These are phyloP conservation scores for Nerophis ophidion DNA, from an alignment of 2,113 vertebrate species.

Conservation along the genomic window DNA sequence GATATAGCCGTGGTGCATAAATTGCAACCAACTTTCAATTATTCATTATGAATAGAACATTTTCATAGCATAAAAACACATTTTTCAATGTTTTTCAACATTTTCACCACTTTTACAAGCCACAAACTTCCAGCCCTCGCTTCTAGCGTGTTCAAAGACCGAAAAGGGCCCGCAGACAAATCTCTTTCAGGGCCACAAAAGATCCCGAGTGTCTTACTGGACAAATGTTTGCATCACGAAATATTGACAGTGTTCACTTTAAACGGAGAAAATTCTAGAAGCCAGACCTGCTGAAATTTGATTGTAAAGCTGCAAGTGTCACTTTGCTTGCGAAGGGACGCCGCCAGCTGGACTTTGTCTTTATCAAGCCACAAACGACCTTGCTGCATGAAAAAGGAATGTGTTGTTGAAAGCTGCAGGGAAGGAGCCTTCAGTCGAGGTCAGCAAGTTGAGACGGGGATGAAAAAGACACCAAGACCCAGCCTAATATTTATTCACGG, in stretches of 20 bases:
- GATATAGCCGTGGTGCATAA: too few relatives aligned
- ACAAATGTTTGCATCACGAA: not conserved
- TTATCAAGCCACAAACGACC: constrained; percentile 56
- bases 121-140: too few relatives aligned
- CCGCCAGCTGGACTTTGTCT: constrained; percentile 1
- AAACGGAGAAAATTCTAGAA: too few relatives aligned
- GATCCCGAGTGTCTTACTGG: not conserved
- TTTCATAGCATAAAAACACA: too few relatives aligned
- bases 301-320: too few relatives aligned
- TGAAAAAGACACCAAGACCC: constrained; percentile 5
- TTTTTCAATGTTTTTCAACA: too few relatives aligned
- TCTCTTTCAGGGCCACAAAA: too few relatives aligned
- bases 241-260: not conserved
- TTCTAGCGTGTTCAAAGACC: too few relatives aligned
- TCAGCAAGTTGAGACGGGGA: constrained; percentile 28
- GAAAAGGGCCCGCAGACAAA: too few relatives aligned
- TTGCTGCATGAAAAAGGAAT: constrained; percentile 54
- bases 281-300: not conserved
- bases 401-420: constrained; percentile 54
- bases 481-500: not conserved
- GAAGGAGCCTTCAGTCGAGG: constrained; percentile 40
- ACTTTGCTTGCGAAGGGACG: not conserved
- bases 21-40: too few relatives aligned
- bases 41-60: too few relatives aligned
- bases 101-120: too few relatives aligned